Conservation (phyloP, 2,797 vertebrate species). For the Pseudochirops cupreus region DNA sequence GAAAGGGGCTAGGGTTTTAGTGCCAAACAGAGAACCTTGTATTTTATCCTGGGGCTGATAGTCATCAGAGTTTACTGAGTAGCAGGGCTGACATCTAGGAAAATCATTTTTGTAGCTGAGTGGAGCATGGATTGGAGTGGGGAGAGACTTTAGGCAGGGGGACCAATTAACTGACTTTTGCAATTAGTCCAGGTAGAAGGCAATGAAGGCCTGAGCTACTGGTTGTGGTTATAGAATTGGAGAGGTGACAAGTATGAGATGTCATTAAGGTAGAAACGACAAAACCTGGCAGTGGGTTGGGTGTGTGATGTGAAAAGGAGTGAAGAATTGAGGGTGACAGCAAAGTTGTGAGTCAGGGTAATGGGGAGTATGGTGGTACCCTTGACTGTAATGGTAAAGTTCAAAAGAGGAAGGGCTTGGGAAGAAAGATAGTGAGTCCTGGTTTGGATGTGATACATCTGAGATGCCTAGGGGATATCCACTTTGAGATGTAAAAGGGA, state of each 20-base stretch:
- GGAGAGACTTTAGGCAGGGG: background rate
- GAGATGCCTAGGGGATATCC: background rate
- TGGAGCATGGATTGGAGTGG: background rate
- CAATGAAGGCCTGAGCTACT: background rate
- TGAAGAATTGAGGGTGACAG: background rate
- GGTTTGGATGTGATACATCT: background rate
- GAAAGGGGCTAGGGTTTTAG: background rate
- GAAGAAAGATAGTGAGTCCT: background rate
- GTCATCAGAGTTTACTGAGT: background rate
- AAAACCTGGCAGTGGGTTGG: background rate
- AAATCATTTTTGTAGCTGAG: background rate
- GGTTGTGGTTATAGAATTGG: background rate
- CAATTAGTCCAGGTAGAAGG: background rate
- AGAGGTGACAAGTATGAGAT: background rate
- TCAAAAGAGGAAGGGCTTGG: background rate
- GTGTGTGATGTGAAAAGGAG: background rate
- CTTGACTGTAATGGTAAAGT: background rate
- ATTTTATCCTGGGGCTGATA: background rate
- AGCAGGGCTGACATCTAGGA: background rate
- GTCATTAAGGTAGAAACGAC: background rate
- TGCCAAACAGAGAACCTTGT: background rate
- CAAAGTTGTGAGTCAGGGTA: background rate
- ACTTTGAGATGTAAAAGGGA: background rate
- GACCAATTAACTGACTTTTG: background rate
- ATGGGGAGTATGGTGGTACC: background rate